Conservation (phyloP, 1,140 invertebrate species). For the Drosophila bifasciata region DNA sequence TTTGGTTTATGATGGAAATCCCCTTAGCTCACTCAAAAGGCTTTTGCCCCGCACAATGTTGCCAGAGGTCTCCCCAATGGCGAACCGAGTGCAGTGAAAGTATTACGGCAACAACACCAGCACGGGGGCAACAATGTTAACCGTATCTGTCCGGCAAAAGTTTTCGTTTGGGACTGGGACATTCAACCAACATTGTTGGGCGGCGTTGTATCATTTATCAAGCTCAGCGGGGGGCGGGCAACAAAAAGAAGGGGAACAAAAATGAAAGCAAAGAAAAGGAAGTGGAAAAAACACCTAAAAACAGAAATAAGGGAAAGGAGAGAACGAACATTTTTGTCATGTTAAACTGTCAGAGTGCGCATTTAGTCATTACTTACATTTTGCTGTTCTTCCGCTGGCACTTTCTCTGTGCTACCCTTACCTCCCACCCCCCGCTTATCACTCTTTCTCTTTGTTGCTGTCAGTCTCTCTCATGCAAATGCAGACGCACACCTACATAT, state of each 20-base stretch:
- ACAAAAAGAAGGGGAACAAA: slow-evolving; percentile 9
- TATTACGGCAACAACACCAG: slow-evolving; percentile 21
- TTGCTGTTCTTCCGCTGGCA: slow-evolving; percentile 35
- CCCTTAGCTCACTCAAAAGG: slow-evolving; percentile 64
- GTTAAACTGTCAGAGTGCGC: slow-evolving; percentile 81
- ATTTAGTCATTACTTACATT: slow-evolving; percentile 82
- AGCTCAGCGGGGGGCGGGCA: slow-evolving; percentile 52
- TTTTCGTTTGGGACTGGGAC: slow-evolving; percentile 35
- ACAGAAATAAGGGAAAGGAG: slow-evolving; percentile 66
- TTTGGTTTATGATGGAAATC: slow-evolving; percentile 72
- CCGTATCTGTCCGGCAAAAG: slow-evolving; percentile 57
- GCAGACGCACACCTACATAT: slow-evolving; percentile 32
- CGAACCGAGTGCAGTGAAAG: slow-evolving; percentile 53
- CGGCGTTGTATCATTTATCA: slow-evolving; percentile 72
- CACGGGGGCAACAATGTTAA: slow-evolving; percentile 31
- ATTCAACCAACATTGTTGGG: slow-evolving; percentile 36
- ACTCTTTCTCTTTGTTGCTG: slow-evolving; percentile 19
- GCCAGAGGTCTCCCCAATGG: slow-evolving; percentile 34
- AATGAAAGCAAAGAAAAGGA: slow-evolving; percentile 24
- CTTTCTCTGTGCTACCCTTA: background rate
- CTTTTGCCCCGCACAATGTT: slow-evolving; percentile 40
- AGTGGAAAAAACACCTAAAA: slow-evolving; percentile 46
- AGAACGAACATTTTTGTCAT: slow-evolving; percentile 81
- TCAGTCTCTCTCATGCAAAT: slow-evolving; percentile 62
- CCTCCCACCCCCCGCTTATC: background rate